Evolutionary conservation across 2,797 vertebrate genomes (phyloP), one percentile per base, ranked within the genome.

Genomic region (Pelobates cultripes): DNA sequence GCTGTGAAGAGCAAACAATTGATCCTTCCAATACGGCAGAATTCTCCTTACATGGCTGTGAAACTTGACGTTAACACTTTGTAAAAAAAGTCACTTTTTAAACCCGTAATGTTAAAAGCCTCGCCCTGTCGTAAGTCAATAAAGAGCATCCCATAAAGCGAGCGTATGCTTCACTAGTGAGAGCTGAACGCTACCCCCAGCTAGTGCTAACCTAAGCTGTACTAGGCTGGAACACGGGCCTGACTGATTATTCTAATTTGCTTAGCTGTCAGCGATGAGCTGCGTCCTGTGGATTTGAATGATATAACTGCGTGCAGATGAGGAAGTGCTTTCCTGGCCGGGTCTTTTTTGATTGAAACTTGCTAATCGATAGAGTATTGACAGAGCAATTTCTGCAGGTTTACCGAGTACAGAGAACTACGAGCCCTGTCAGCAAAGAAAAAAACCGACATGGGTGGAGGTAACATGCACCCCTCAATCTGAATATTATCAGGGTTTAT

Each of bases 331-430:
- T 75, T 64, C 43, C 55, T 17, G 4, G 14, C 53, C 43, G 14
- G 15, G 42, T 10, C 9, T 51, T 75, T 45, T 64, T 41, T 75
- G 57, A 75, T 44, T 75, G 73, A 75, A 63, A 75, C 43, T 28
- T 12, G 57, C 9, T 43, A 42, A 64, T 75, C 73, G 43, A 75
- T 75, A 75, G 2, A 40, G 7, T 14, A 77, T 77, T 44, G 75
- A 70, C 75, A 15, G 14, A 77, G 47, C 75, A 44, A 77, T 77
- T 60, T 28, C 41, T 43, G 41, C 66, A 57, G 47, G 75, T 69
- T 77, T 57, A 77, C 41, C 53, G 66, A 7, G 41, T 5, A 2
- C 13, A 44, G 12, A 43, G 15, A 53, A 75, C 17, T 28, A 14
- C 6, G 4, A n/a, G 61, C 61, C 15, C 4, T 6, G 61, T 9